Evolutionary conservation across 2,113 vertebrate genomes (phyloP).

Genomic region (Acrocephalus kingi): DNA sequence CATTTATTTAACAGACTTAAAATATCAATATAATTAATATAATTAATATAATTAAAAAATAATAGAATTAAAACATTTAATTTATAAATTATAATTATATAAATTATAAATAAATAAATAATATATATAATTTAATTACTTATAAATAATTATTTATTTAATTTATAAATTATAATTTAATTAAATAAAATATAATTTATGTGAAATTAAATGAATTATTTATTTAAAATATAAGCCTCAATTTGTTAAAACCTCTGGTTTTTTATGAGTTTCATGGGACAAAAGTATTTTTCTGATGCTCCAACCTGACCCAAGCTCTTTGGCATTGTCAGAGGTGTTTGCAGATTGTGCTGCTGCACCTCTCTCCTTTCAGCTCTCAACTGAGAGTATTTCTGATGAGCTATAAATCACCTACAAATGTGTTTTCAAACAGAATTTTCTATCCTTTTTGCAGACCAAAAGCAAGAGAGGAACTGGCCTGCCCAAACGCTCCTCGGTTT

Average conservation of each 20-base stretch:
- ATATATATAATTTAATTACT: no score
- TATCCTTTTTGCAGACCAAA: not conserved
- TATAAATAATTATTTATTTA: no score
- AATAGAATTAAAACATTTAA: no score
- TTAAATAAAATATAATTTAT: no score
- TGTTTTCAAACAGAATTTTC: not conserved
- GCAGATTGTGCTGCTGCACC: not conserved
- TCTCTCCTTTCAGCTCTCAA: not conserved
- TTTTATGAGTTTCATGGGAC: not conserved
- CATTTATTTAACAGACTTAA: no score
- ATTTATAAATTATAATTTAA: no score
- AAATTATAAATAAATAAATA: no score
- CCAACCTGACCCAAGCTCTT: not conserved
- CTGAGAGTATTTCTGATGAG: not conserved
- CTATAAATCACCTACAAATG: not conserved
- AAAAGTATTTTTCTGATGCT: not conserved
- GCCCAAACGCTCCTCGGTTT: not conserved
- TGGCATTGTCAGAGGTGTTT: not conserved
- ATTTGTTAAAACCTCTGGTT: not conserved
- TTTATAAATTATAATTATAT: no score
- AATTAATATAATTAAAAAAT: no score
- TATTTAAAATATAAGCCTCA: not conserved
- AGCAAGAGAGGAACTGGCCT: not conserved
- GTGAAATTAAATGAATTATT: no score
- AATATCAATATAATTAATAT: no score